A percentile compares a stretch with the other conserved stretches of the same genome.
Conservation (phyloP, 1,140 invertebrate genomes). For the Solen grandis region DNA sequence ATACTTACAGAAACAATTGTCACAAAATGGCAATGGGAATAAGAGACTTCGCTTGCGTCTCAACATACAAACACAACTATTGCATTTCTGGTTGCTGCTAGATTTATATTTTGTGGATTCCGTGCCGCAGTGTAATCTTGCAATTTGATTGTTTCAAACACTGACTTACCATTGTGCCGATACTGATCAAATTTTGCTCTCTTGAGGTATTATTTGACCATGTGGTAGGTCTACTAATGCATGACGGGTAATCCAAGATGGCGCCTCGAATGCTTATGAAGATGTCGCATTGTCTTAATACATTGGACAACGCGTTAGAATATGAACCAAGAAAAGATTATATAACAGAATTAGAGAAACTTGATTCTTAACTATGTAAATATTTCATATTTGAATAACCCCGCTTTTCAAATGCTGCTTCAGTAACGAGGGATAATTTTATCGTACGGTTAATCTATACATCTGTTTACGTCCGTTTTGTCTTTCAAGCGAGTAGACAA, state of each 20-base stretch:
- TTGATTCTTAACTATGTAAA: constrained; percentile 48
- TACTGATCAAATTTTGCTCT: constrained; percentile 45
- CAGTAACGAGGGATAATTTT: constrained; percentile 40
- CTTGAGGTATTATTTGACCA: constrained; percentile 28
- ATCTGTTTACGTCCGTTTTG: constrained; percentile 39
- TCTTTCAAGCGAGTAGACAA: too few species aligned
- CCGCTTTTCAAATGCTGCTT: constrained; percentile 37
- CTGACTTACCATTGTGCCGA: constrained; percentile 34
- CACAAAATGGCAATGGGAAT: constrained; percentile 16
- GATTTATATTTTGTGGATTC: constrained; percentile 27
- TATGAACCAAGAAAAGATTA: constrained; percentile 33
- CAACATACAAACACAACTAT: constrained; percentile 41
- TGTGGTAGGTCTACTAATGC: constrained; percentile 54
- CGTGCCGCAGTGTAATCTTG: constrained; percentile 43
- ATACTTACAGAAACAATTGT: constrained; percentile 14
- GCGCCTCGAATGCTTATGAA: constrained; percentile 45
- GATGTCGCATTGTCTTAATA: constrained; percentile 50
- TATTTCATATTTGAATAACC: constrained; percentile 47
- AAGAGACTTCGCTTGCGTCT: constrained; percentile 10
- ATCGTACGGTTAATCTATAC: constrained; percentile 52
- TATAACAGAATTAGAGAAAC: constrained; percentile 48
- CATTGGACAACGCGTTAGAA: constrained; percentile 2
- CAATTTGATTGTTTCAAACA: constrained; percentile 10
- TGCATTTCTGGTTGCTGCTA: constrained; percentile 14
- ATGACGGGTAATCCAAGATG: constrained; percentile 56